Conservation (phyloP, 2,113 vertebrate species). For the Rhinichthys klamathensis region DNA sequence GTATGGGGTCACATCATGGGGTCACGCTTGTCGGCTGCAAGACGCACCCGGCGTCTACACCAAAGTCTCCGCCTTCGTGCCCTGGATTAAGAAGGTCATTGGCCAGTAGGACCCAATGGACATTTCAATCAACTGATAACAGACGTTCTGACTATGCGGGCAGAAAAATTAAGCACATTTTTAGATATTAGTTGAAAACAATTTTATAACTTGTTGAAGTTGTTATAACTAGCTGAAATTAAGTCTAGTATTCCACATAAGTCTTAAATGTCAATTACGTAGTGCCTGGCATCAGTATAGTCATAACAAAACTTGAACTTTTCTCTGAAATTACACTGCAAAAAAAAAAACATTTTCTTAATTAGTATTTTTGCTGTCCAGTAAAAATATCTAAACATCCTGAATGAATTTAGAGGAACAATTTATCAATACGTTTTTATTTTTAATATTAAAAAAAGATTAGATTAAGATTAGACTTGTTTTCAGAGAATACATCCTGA, state of each 20-base stretch:
- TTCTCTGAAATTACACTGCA: not conserved
- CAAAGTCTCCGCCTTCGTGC: conserved; percentile 89
- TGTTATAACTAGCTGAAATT: not conserved
- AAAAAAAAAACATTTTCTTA: too few species aligned
- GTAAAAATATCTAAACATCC: not conserved
- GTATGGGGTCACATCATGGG: conserved; percentile 97
- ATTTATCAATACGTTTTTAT: too few species aligned
- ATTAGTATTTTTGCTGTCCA: not conserved
- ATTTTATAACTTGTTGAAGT: not conserved
- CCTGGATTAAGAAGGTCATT: conserved; percentile 90
- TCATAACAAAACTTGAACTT: not conserved
- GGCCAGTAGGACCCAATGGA: conserved; percentile 67
- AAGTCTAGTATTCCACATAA: not conserved
- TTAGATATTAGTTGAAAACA: not conserved
- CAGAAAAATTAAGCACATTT: conserved; percentile 6
- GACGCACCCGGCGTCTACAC: conserved; percentile 96
- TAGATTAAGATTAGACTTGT: not conserved
- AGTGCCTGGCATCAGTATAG: not conserved
- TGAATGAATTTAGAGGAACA: not conserved
- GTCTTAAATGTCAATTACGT: conserved; percentile 3
- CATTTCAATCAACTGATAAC: not conserved
- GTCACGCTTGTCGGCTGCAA: conserved; percentile 89
- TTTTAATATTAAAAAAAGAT: too few species aligned
- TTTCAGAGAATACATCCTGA: not conserved
- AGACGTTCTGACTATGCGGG: not conserved